Percentiles rank a stretch among this genome's conserved stretches.
These are phyloP conservation scores for Erithacus rubecula DNA, from an alignment of 2,797 vertebrate genomes.

Conservation along the genomic window DNA sequence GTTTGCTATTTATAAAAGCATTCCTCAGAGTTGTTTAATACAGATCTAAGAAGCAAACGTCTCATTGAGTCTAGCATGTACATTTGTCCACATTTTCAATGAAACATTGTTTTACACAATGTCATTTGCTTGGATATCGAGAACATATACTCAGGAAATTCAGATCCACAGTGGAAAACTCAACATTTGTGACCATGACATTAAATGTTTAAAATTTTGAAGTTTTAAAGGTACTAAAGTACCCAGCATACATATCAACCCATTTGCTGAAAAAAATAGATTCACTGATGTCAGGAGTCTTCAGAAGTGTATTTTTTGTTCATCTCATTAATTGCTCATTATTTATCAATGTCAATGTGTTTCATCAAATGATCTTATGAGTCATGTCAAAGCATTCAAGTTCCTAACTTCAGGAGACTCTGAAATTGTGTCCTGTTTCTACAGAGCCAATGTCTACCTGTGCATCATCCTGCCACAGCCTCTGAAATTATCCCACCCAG, in stretches of 20 bases:
- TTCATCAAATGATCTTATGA: not conserved
- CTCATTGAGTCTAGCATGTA: not conserved
- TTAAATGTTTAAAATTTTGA: not conserved
- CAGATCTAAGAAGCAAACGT: not conserved
- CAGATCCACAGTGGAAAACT: not conserved
- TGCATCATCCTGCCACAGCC: not conserved
- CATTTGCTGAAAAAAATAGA: not conserved
- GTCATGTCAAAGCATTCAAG: not conserved
- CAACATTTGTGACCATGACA: not conserved
- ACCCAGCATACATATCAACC: accelerated
- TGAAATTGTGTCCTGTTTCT: not conserved
- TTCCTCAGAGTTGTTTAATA: not conserved
- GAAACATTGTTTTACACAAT: not conserved
- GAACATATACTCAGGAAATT: not conserved
- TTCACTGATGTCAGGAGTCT: not conserved
- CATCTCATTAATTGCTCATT: not conserved
- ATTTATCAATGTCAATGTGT: not conserved
- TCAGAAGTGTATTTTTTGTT: not conserved
- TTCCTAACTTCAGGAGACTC: not conserved
- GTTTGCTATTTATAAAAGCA: not conserved
- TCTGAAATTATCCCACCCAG: not conserved
- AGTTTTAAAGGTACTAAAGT: not conserved
- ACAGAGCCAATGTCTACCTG: not conserved
- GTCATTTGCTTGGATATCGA: not conserved
- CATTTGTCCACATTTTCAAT: not conserved